phyloP scores from a whole-genome alignment of 1,140 invertebrate species.

The Sesamia nonagrioides region DNA sequence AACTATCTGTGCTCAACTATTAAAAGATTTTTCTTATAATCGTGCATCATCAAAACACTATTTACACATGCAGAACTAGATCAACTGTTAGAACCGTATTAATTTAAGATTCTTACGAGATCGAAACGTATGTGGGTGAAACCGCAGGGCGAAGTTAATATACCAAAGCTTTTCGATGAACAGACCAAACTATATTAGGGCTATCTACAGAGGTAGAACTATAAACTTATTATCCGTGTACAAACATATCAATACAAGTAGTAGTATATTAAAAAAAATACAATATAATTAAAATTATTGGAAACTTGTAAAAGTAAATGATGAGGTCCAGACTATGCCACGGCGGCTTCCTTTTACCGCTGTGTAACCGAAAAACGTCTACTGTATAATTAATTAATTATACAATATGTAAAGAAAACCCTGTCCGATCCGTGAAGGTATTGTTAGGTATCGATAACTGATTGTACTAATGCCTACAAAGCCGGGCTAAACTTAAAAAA shows the following conservation, averaged over 20 bases:
- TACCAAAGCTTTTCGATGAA: not conserved
- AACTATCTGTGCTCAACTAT: not conserved
- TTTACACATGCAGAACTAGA: not conserved
- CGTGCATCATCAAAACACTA: not conserved
- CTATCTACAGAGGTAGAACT: constrained; percentile 1
- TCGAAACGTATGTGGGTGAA: too few relatives aligned
- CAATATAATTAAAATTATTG: constrained; percentile 8
- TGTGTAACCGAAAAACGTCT: too few relatives aligned
- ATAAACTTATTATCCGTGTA: not conserved
- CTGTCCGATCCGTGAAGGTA: too few relatives aligned
- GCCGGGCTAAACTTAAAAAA: too few relatives aligned
- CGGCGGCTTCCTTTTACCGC: too few relatives aligned
- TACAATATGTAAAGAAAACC: too few relatives aligned
- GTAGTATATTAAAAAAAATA: constrained; percentile 16
- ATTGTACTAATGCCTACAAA: too few relatives aligned
- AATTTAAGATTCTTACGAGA: not conserved
- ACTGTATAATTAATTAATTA: too few relatives aligned
- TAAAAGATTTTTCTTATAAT: not conserved
- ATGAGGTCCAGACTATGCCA: not conserved
- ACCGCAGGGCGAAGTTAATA: too few relatives aligned
- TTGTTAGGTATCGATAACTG: too few relatives aligned
- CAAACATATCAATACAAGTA: not conserved
- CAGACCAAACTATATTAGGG: not conserved
- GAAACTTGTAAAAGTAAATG: not conserved
- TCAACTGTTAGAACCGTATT: not conserved